Evolutionary conservation across 1,140 invertebrate species (phyloP).

Genomic region (Drosophila micromelanica): DNA sequence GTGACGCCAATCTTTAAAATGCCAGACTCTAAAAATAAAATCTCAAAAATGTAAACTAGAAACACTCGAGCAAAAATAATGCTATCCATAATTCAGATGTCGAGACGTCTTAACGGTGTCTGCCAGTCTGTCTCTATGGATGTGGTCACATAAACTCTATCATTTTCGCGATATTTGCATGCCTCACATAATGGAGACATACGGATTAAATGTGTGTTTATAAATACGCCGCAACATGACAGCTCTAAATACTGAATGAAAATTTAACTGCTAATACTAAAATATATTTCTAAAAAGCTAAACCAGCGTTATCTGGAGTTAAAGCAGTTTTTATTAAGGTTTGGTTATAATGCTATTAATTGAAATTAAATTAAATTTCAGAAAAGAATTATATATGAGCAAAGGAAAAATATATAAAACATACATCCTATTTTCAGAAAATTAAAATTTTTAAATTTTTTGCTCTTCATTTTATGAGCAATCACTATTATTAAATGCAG

Average conservation of each 20-base stretch:
- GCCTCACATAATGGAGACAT: conserved; percentile 37
- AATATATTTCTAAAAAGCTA: no score
- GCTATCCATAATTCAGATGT: conserved; percentile 48
- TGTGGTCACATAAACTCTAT: conserved; percentile 47
- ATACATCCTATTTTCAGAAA: no score
- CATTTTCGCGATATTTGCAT: conserved; percentile 25
- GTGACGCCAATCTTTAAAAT: conserved; percentile 47
- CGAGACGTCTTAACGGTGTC: conserved; percentile 50
- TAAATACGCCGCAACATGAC: conserved; percentile 15
- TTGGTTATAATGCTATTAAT: no score
- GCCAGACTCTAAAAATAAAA: conserved; percentile 46
- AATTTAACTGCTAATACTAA: background rate
- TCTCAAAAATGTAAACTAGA: conserved; percentile 33
- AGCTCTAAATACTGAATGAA: conserved; percentile 5
- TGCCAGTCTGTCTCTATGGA: conserved; percentile 34
- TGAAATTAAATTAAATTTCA: no score
- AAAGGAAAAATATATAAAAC: no score
- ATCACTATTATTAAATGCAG: no score
- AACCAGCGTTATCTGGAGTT: no score
- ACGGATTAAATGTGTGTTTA: conserved; percentile 25
- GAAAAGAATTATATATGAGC: no score
- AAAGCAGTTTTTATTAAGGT: no score
- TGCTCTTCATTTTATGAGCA: no score
- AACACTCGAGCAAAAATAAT: conserved; percentile 27
- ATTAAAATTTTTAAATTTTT: no score